phyloP scores from a whole-genome alignment of 2,113 vertebrate species.

The Chloropsis hardwickii region DNA sequence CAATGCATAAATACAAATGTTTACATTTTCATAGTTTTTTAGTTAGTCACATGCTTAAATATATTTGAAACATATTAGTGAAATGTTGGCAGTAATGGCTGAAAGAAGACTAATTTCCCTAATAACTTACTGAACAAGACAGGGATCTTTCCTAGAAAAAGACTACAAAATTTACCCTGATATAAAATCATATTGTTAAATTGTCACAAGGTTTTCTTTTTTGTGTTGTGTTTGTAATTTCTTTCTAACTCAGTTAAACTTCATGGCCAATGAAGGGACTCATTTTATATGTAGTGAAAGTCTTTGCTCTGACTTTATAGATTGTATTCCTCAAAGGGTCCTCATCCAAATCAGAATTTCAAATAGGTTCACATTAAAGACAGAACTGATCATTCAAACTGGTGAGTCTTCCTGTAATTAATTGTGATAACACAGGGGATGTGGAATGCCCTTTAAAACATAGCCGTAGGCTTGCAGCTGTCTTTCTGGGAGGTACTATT shows the following conservation, averaged over 20 bases:
- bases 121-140: not conserved
- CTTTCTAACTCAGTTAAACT: slow-evolving; percentile 19
- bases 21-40: not conserved
- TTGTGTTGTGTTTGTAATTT: not conserved
- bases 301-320: slow-evolving; percentile 8
- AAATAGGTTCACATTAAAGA: not conserved
- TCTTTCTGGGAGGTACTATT: not conserved
- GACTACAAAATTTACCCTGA: not conserved
- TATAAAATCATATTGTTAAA: not conserved
- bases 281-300: not conserved
- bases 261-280: not conserved
- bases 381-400: not conserved
- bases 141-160: not conserved
- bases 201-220: not conserved
- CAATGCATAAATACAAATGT: not conserved
- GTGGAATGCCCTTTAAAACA: not conserved
- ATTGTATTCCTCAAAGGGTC: not conserved
- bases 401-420: slow-evolving; percentile 22
- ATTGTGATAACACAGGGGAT: not conserved
- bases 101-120: not conserved
- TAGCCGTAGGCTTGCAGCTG: not conserved
- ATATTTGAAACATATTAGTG: not conserved
- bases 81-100: not conserved
- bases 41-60: not conserved
- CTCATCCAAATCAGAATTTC: slow-evolving; percentile 38